Base-by-base conservation (phyloP, 2,113 vertebrate genomes). In the Thalassoma bifasciatum region DNA sequence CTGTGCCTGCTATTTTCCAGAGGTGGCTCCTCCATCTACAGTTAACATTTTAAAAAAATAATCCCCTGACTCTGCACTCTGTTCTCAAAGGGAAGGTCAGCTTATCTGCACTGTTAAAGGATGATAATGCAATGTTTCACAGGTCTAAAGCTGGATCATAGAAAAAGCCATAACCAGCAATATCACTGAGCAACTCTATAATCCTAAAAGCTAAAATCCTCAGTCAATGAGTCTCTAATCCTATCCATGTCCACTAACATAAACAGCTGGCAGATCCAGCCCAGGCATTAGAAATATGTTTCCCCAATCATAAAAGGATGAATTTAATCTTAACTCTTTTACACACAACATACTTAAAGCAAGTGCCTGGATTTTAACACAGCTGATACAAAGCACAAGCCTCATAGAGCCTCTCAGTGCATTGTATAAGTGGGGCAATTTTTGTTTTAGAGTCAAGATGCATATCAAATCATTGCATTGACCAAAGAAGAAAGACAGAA, bases 141-240 rank as follows among this genome's bases (percentile, higher is more conserved):
- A 81, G 66, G 73, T 75, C 73, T 87, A 88, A 92, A 92, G 88
- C 91, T 89, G 93, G 92, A 93, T 93, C 86, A 92, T 60, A 81
- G 80, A 83, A 85, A 87, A 84, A 66, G 81, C 73, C 79, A 90
- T 93, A 92, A 94, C 85, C 79, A 91, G 94, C 85, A 87, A 83
- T 89, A 94, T 93, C 90, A 89, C 82, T 86, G 72, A 86, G 82
- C 88, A 91, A 87, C 78, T 81, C 80, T 54, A 79, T 95, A 94
- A 95, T 94, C 93, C 91, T 86, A 83, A 94, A 92, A 92, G 90
- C 91, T 90, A 74, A 92, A 94, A 92, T 91, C 93, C 86, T 83
- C 87, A 77, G 83, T 91, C 88, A 91, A 86, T 86, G 90, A 89
- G 72, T 84, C 90, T 84, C 63, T 94, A 94, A 94, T 93, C 93